Conservation (phyloP, 2,797 vertebrate genomes). For the Cercopithecus diana region DNA sequence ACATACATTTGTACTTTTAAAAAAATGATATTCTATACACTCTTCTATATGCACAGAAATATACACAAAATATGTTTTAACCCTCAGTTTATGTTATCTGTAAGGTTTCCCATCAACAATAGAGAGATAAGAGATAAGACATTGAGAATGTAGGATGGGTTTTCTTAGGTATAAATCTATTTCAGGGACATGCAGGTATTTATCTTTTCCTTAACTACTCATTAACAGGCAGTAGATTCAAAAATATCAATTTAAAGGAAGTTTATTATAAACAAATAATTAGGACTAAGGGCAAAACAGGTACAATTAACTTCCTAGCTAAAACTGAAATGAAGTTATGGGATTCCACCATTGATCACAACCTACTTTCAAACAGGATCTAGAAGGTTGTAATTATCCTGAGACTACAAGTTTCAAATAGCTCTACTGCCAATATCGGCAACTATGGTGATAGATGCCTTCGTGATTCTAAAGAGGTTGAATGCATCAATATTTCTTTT, state of each 20-base stretch:
- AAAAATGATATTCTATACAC: not conserved
- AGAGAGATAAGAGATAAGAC: not conserved
- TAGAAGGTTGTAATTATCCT: not conserved
- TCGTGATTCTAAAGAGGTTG: not conserved
- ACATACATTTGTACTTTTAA: not conserved
- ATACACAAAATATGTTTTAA: not conserved
- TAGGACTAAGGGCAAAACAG: not conserved
- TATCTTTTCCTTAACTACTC: not conserved
- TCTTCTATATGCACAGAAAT: not conserved
- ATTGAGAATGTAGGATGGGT: not conserved
- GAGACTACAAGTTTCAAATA: not conserved
- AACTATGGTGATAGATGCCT: not conserved
- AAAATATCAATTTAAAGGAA: not conserved
- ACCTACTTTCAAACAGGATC: conserved; percentile 22
- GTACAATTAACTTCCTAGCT: not conserved
- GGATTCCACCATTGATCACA: not conserved
- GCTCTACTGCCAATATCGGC: not conserved
- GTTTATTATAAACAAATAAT: not conserved
- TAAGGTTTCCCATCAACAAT: not conserved
- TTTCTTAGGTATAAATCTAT: not conserved
- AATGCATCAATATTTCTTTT: conserved; percentile 3
- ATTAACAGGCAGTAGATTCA: not conserved
- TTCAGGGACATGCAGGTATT: not conserved
- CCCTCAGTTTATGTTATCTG: not conserved
- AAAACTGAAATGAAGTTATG: conserved; percentile 13